A percentile compares a stretch with the other conserved stretches of the same genome.
Conservation (phyloP, 2,113 vertebrate species). For the Gymnobelideus leadbeateri region DNA sequence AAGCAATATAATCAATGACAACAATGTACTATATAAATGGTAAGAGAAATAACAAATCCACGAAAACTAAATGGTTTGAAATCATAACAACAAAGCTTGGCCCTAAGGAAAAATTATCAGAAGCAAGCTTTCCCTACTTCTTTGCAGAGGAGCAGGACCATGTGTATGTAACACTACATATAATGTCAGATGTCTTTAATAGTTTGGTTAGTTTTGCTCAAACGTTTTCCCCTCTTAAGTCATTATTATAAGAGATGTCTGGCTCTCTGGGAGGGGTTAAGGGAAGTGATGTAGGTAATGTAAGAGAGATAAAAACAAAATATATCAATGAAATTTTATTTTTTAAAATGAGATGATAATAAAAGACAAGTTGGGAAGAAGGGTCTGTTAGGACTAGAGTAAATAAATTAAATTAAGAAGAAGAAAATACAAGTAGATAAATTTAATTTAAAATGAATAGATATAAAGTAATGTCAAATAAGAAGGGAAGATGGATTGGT, state of each 20-base stretch:
- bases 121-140: neutral
- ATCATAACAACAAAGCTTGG: neutral
- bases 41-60: no score
- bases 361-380: neutral
- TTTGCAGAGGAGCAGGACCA: neutral
- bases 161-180: neutral
- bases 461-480: neutral
- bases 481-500: neutral
- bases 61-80: neutral
- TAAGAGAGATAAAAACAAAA: neutral
- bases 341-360: neutral
- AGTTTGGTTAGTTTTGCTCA: neutral
- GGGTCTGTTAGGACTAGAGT: neutral
- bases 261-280: neutral
- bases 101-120: neutral
- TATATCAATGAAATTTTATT: neutral
- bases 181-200: neutral
- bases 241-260: no score
- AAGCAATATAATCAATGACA: no score
- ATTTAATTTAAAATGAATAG: neutral
- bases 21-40: no score
- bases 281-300: neutral
- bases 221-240: neutral
- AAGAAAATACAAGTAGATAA: neutral
- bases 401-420: neutral